Evolutionary conservation across 64 coral and sea anemone genomes (phyloP).

Genomic region (Exaiptasia diaphana): DNA sequence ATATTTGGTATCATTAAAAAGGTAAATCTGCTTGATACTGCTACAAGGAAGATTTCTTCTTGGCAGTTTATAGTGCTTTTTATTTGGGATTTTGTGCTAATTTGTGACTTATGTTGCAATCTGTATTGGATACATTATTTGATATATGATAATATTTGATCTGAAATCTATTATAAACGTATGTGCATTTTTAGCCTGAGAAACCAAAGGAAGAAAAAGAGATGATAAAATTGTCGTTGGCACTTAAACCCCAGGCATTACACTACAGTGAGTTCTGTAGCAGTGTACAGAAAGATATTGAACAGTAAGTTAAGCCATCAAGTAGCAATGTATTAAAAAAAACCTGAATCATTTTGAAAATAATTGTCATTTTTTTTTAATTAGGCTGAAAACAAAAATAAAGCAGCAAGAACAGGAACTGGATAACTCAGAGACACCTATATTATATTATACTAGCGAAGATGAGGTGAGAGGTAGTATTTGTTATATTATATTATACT

Average conservation of each 20-base stretch:
- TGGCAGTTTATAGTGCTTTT: too few relatives aligned
- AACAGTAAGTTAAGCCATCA: slow-evolving; percentile 42
- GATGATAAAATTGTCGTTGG: slow-evolving; percentile 31
- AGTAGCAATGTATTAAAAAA: neutral
- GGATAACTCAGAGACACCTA: slow-evolving; percentile 27
- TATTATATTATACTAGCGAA: neutral
- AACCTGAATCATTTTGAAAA: neutral
- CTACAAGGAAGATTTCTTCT: too few relatives aligned
- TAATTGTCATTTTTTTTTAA: neutral
- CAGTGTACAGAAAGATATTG: slow-evolving; percentile 36
- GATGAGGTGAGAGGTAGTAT: neutral
- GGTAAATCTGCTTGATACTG: neutral
- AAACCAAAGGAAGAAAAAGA: slow-evolving; percentile 44
- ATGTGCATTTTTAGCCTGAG: neutral
- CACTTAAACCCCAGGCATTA: slow-evolving; percentile 36
- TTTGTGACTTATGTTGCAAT: too few relatives aligned
- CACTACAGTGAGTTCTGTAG: slow-evolving; percentile 53
- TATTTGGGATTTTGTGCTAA: too few relatives aligned
- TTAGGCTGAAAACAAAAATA: slow-evolving; percentile 53
- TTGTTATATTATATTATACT: neutral
- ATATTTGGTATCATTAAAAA: neutral
- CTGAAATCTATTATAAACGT: too few relatives aligned
- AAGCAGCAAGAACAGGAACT: slow-evolving; percentile 41
- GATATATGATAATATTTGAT: too few relatives aligned
- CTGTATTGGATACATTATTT: too few relatives aligned